Conservation (phyloP, 2,888 invertebrate species). For the Eupithecia dodoneata region DNA sequence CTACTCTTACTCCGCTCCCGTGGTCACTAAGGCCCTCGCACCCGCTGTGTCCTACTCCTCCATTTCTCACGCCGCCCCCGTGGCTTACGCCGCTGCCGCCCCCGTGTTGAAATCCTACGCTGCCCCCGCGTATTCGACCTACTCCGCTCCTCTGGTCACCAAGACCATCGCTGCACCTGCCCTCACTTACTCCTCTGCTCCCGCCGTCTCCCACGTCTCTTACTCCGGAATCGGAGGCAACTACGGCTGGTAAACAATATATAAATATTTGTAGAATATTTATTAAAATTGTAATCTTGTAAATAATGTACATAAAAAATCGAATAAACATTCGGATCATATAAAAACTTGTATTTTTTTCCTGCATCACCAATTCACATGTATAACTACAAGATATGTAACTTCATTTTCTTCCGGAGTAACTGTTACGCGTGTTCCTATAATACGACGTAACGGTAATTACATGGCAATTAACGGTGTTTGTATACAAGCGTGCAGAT, state of each 20-base stretch:
- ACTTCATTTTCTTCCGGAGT: slow-evolving; percentile 25
- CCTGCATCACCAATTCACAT: slow-evolving; percentile 19
- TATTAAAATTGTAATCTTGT: slow-evolving; percentile 40
- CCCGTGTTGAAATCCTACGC: slow-evolving; percentile 59
- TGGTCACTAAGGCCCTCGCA: slow-evolving; percentile 60
- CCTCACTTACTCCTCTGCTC: slow-evolving; percentile 82
- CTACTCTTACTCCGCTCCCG: slow-evolving; percentile 65
- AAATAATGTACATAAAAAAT: slow-evolving; percentile 40
- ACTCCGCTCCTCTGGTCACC: slow-evolving; percentile 73
- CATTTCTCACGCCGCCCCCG: slow-evolving; percentile 62
- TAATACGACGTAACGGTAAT: slow-evolving; percentile 30
- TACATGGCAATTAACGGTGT: slow-evolving; percentile 20
- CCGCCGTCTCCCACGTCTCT: slow-evolving; percentile 86
- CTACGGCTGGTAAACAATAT: slow-evolving; percentile 70
- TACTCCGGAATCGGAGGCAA: slow-evolving; percentile 85
- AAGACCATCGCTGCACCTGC: slow-evolving; percentile 52
- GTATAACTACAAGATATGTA: slow-evolving; percentile 6
- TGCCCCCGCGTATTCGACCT: slow-evolving; percentile 58
- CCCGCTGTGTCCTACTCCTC: slow-evolving; percentile 64
- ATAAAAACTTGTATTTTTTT: slow-evolving; percentile 21
- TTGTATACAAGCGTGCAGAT: background rate
- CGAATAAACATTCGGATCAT: slow-evolving; percentile 43
- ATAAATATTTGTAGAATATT: slow-evolving; percentile 44
- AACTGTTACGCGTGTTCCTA: slow-evolving; percentile 26
- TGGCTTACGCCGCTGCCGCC: slow-evolving; percentile 57